phyloP scores from a whole-genome alignment of 30 jellyfish, hydroid and myxozoan genomes.

The Hydractinia symbiolongicarpus region DNA sequence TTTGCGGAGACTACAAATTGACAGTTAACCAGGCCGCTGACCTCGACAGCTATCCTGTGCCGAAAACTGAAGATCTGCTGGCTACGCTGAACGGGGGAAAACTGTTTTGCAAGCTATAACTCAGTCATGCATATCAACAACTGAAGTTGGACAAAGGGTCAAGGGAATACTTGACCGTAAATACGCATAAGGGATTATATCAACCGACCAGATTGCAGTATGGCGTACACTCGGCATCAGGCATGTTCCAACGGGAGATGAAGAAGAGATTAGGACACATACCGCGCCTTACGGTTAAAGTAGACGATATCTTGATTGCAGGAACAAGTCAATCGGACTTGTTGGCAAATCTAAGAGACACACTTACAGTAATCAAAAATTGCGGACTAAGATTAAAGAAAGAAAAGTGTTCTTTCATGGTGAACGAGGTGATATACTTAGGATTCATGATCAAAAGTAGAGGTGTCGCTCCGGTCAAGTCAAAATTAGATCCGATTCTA shows the following conservation, averaged over 20 bases:
- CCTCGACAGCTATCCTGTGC: slow-evolving; percentile 49
- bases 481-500: slow-evolving; percentile 31
- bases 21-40: slow-evolving; percentile 41
- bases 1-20: slow-evolving; percentile 54
- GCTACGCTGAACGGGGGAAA: slow-evolving; percentile 43
- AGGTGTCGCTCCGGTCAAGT: slow-evolving; percentile 43
- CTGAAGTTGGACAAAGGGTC: slow-evolving; percentile 3
- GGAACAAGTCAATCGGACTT: slow-evolving; percentile 28
- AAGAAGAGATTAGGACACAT: slow-evolving; percentile 23
- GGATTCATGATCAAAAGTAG: slow-evolving; percentile 30
- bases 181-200: slow-evolving; percentile 36
- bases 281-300: neutral
- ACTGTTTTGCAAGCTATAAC: slow-evolving; percentile 41
- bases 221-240: slow-evolving; percentile 33
- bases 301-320: neutral
- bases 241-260: slow-evolving; percentile 36
- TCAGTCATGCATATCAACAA: slow-evolving; percentile 26
- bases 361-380: slow-evolving; percentile 19
- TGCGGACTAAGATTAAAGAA: slow-evolving; percentile 28
- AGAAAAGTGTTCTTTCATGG: slow-evolving; percentile 48
- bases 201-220: slow-evolving; percentile 25
- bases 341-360: slow-evolving; percentile 18
- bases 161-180: neutral
- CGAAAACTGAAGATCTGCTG: slow-evolving; percentile 37
- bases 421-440: slow-evolving; percentile 27